Conservation (phyloP, 2,113 vertebrate genomes). For the Lota lota region DNA sequence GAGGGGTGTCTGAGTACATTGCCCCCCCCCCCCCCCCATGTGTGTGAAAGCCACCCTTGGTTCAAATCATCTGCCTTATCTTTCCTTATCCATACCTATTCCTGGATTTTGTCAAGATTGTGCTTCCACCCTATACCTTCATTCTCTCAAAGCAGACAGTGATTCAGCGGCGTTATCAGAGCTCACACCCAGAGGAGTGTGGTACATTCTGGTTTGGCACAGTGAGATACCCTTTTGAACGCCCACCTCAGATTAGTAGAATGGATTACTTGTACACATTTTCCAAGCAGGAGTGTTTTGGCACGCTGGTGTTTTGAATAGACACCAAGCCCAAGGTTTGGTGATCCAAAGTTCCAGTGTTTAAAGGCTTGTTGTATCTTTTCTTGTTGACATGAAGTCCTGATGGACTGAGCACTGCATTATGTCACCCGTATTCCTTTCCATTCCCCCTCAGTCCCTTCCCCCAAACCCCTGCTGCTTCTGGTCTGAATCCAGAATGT, state of each 20-base stretch:
- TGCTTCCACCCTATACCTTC: slow-evolving; percentile 16
- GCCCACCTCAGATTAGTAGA: slow-evolving; percentile 10
- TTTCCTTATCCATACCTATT: slow-evolving; percentile 19
- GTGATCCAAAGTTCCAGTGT: background rate
- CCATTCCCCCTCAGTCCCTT: too few species aligned
- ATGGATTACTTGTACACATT: background rate
- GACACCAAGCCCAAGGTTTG: slow-evolving; percentile 5
- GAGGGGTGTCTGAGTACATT: slow-evolving; percentile 14
- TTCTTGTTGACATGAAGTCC: slow-evolving; percentile 5
- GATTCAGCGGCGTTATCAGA: slow-evolving; percentile 31
- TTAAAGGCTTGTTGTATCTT: slow-evolving; percentile 12
- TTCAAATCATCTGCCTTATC: slow-evolving; percentile 13
- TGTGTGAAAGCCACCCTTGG: slow-evolving; percentile 8
- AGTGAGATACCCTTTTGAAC: slow-evolving; percentile 10
- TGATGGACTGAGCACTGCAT: background rate
- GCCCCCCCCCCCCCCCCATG: slow-evolving; percentile 3
- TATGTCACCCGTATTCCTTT: background rate
- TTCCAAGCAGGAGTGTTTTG: background rate
- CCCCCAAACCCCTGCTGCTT: too few species aligned
- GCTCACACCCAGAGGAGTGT: slow-evolving; percentile 1
- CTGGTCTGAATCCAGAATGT: too few species aligned
- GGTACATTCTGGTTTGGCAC: slow-evolving; percentile 25
- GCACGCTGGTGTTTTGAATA: background rate
- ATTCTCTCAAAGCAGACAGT: slow-evolving; percentile 27
- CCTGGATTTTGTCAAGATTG: background rate